phyloP scores from a whole-genome alignment of 2,888 invertebrate species.

The Tineola bisselliella region DNA sequence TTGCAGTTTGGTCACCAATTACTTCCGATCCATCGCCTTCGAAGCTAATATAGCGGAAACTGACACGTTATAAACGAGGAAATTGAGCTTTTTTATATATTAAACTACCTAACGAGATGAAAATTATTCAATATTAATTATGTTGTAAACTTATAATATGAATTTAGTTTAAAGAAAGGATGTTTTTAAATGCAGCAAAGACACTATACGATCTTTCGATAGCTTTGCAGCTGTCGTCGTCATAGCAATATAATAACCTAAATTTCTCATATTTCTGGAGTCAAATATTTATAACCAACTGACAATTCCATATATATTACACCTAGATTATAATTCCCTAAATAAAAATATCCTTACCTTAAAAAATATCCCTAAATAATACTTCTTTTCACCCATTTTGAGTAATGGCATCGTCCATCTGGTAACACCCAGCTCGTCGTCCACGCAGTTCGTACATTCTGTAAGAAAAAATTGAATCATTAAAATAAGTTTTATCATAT shows the following conservation, averaged over 20 bases:
- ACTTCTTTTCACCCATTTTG: constrained; percentile 87
- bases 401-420: constrained; percentile 92
- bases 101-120: not conserved
- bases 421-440: constrained; percentile 73
- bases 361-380: constrained; percentile 92
- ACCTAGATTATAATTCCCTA: too few species aligned
- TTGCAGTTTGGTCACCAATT: constrained; percentile 22
- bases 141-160: too few species aligned
- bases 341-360: constrained; percentile 72
- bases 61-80: constrained; percentile 16
- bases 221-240: too few species aligned
- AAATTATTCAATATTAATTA: too few species aligned
- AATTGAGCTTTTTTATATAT: not conserved
- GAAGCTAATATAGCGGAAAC: constrained; percentile 24
- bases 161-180: too few species aligned
- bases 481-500: not conserved
- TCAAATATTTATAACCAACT: too few species aligned
- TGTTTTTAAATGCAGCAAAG: too few species aligned
- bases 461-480: constrained; percentile 24
- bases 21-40: constrained; percentile 24
- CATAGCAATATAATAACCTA: too few species aligned
- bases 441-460: constrained; percentile 86
- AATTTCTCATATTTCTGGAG: too few species aligned
- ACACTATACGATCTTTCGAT: too few species aligned
- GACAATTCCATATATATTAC: too few species aligned